These are phyloP conservation scores for Paralvinella palmiformis DNA, from an alignment of 1,140 invertebrate genomes.

Conservation along the genomic window DNA sequence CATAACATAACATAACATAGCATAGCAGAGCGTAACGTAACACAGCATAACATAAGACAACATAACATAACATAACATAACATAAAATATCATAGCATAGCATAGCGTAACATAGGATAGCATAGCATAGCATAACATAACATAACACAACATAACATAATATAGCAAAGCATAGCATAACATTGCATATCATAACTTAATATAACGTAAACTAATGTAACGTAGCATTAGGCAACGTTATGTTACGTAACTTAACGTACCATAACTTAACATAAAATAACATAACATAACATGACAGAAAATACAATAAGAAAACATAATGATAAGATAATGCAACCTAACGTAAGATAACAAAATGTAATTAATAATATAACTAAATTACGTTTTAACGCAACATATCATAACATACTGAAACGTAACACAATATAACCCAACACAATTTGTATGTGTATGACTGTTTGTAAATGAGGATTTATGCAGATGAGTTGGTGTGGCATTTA, in stretches of 20 bases:
- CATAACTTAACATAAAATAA: not conserved
- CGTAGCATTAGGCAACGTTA: not conserved
- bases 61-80: not conserved
- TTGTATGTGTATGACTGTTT: not conserved
- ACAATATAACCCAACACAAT: not conserved
- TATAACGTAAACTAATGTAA: not conserved
- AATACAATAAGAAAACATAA: too few relatives aligned
- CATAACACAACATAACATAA: not conserved
- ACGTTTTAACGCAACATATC: too few relatives aligned
- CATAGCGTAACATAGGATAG: not conserved
- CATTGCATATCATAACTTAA: not conserved
- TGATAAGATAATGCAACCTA: not conserved
- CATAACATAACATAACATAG: slow-evolving; percentile 28
- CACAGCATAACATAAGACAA: not conserved
- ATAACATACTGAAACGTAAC: not conserved
- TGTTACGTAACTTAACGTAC: not conserved
- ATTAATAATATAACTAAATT: too few relatives aligned
- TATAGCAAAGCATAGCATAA: not conserved
- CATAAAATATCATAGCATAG: not conserved
- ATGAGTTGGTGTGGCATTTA: not conserved
- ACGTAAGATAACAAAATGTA: not conserved
- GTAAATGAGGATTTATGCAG: not conserved
- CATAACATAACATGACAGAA: too few relatives aligned
- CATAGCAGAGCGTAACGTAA: slow-evolving; percentile 10
- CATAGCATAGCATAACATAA: not conserved